These are phyloP conservation scores for Parotocinclus haroldoi DNA, from an alignment of 2,797 vertebrate species.

Conservation along the genomic window DNA sequence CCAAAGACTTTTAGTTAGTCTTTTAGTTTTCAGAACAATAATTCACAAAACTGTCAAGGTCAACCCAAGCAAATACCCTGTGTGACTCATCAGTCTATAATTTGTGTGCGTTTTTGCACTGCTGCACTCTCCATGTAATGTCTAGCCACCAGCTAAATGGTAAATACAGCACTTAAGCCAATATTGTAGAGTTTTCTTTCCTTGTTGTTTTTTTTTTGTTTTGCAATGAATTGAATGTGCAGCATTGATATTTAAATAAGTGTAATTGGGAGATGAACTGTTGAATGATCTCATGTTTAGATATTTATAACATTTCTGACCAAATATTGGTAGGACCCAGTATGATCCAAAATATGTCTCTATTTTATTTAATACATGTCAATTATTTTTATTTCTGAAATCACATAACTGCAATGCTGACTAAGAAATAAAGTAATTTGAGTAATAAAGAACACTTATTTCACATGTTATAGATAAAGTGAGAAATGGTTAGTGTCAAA, in stretches of 20 bases:
- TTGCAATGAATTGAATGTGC: constrained; percentile 60
- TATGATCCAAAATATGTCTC: constrained; percentile 38
- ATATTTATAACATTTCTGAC: constrained; percentile 46
- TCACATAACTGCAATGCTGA: background rate
- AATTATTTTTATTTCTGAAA: constrained; percentile 25
- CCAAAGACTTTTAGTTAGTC: background rate
- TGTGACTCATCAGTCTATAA: constrained; percentile 30
- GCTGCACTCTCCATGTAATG: constrained; percentile 58
- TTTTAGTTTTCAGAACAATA: constrained; percentile 61
- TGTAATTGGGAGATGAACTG: constrained; percentile 37
- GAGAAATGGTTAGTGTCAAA: constrained; percentile 31
- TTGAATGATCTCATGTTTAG: constrained; percentile 47
- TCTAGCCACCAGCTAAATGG: constrained; percentile 49
- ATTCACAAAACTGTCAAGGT: constrained; percentile 36
- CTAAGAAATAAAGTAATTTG: background rate
- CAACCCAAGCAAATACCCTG: constrained; percentile 30
- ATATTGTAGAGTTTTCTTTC: constrained; percentile 62
- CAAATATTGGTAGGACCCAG: constrained; percentile 50
- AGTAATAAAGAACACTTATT: background rate
- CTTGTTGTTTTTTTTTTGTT: constrained; percentile 32
- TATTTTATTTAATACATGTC: constrained; percentile 38
- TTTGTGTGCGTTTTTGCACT: constrained; percentile 57
- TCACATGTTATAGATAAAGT: constrained; percentile 32
- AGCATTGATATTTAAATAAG: constrained; percentile 44
- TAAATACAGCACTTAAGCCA: constrained; percentile 75